These are phyloP conservation scores for Smutsia temminckii DNA, from an alignment of 2,797 vertebrate species.

Conservation along the genomic window DNA sequence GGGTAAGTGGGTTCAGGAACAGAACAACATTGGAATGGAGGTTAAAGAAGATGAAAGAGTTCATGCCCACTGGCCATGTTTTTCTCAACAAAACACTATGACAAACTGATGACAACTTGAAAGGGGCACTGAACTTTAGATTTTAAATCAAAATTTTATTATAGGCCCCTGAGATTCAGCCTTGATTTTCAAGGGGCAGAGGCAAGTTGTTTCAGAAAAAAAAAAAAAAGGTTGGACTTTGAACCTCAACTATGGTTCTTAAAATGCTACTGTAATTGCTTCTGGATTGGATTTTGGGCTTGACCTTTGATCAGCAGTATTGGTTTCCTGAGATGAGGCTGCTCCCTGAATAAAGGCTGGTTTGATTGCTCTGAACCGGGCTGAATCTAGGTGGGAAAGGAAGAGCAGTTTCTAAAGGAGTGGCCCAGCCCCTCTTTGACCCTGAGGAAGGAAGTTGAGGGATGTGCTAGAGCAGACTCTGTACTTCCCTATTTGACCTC, in stretches of 20 bases:
- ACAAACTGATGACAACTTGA: constrained; percentile 50
- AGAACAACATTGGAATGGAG: neutral
- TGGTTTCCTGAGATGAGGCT: constrained; percentile 52
- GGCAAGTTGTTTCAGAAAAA: constrained; percentile 37
- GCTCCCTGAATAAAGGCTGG: constrained; percentile 3
- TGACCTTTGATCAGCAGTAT: constrained; percentile 63
- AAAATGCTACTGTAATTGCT: constrained; percentile 64
- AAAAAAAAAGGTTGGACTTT: neutral
- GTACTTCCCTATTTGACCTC: neutral
- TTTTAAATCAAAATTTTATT: constrained; percentile 62
- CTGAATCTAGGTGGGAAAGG: constrained; percentile 10
- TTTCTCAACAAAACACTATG: constrained; percentile 23
- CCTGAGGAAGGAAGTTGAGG: neutral
- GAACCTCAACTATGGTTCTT: constrained; percentile 44
- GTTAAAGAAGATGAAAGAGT: neutral
- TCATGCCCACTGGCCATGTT: neutral
- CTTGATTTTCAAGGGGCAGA: constrained; percentile 46
- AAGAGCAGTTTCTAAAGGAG: neutral
- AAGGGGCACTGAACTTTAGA: constrained; percentile 24
- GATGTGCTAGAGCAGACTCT: neutral
- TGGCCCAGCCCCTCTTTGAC: neutral
- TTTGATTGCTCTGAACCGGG: constrained; percentile 38
- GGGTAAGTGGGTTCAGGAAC: neutral
- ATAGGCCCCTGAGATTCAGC: neutral
- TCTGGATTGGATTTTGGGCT: constrained; percentile 67